These are phyloP conservation scores for Phrynocephalus versicolor DNA, from an alignment of 2,113 vertebrate genomes.

Conservation along the genomic window DNA sequence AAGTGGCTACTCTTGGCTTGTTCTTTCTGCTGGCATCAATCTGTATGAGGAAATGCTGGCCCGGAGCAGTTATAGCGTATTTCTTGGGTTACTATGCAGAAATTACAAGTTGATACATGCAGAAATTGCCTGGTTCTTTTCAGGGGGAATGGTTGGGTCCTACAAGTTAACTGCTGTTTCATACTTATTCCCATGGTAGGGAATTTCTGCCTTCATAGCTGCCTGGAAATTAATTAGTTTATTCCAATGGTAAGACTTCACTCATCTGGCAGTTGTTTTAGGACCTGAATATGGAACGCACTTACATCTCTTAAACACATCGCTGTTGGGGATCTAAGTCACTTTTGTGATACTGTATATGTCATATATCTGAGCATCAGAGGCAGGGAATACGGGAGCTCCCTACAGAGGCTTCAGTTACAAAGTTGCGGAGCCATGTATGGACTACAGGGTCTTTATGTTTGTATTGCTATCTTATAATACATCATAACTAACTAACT, in stretches of 20 bases:
- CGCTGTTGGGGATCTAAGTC: neutral
- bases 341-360: neutral
- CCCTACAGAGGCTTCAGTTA: neutral
- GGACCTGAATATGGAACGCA: neutral
- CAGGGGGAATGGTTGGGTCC: neutral
- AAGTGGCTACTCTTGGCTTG: conserved; percentile 28
- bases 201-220: neutral
- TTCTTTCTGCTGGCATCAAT: neutral
- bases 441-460: too few species aligned
- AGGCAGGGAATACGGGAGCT: neutral
- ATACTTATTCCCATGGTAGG: neutral
- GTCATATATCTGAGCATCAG: neutral
- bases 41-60: neutral
- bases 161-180: neutral
- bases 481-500: too few species aligned
- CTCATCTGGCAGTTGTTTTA: neutral
- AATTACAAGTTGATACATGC: neutral
- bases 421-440: neutral
- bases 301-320: neutral
- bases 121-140: neutral
- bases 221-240: neutral
- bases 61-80: neutral
- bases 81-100: neutral
- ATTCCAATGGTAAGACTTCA: neutral
- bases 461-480: too few species aligned